Evolutionary conservation across 2,797 vertebrate genomes (phyloP), one percentile per base, ranked within the genome.

Genomic region (Molothrus ater): DNA sequence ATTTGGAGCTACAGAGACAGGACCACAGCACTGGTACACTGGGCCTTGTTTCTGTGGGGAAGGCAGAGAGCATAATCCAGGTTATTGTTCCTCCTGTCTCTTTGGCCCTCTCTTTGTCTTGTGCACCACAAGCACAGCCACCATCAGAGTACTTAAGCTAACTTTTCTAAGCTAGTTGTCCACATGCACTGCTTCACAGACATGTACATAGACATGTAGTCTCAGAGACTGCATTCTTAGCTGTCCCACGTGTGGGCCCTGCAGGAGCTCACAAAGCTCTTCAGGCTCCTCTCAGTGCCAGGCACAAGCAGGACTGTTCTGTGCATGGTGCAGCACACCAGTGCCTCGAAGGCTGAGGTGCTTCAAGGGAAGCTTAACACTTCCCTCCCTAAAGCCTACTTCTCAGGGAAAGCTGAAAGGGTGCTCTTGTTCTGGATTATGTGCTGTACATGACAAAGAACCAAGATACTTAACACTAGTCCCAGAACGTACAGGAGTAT

Each of bases 301-400:
- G 48, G 34, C 6, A 4, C 1, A 0, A 40, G 48, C 6, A 7
- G 42, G 53, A 36, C 26, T 25, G 20, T 5, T 63, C 28, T 1
- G 45, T 42, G 69, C 25, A 2, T 9, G 71, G 81, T 6, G 11
- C 8, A 34, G 61, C 32, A 60, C 60, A 25, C 6, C 26, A 13
- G 59, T 10, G 6, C 78, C 20, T 71, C 0, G 0, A 75, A 86
- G 43, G 22, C 36, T 38, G 47, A 5, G 2, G 31, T 60, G 60
- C 48, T 73, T 75, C 13, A 6, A 74, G 53, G 54, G 17, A 70
- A 51, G 40, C 31, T 64, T 60, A 60, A 32, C 31, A 21, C 42
- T 68, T 48, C 32, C 38, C 32, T 74, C 28, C 28, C 93, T 78
- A 69, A 88, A 86, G 76, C 69, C 54, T 57, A 47, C 25, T 88